A percentile compares a stretch with the other conserved stretches of the same genome.
These are phyloP conservation scores for Allygus modestus DNA, from an alignment of 2,888 invertebrate species.

Conservation along the genomic window DNA sequence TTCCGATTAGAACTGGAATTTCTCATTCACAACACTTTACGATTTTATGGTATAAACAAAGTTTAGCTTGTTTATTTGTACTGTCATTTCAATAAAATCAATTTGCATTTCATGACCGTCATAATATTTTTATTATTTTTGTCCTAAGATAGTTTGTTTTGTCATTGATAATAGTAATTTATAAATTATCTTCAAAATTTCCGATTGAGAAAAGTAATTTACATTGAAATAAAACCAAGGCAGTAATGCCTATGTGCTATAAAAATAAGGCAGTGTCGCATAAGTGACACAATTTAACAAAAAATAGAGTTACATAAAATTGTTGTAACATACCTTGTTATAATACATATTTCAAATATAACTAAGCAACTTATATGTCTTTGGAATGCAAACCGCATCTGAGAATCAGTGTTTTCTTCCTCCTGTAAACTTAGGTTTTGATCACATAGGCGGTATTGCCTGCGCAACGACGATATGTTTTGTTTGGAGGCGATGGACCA, in stretches of 20 bases:
- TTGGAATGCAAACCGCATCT: not conserved
- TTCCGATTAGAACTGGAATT: no score
- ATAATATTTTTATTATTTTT: no score
- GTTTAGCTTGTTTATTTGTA: no score
- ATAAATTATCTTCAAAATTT: no score
- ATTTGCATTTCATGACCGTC: no score
- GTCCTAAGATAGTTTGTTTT: no score
- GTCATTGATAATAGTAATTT: no score
- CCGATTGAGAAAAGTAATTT: not conserved
- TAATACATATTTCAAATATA: not conserved
- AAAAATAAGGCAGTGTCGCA: not conserved
- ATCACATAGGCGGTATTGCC: conserved; percentile 9
- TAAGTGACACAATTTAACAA: not conserved
- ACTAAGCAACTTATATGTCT: not conserved
- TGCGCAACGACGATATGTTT: not conserved
- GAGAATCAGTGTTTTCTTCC: not conserved
- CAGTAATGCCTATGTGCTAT: conserved; percentile 3
- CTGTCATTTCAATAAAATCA: no score
- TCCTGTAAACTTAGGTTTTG: not conserved
- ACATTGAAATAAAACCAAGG: not conserved
- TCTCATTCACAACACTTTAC: no score
- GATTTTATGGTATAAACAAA: no score
- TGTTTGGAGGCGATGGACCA: no score
- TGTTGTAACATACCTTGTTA: not conserved
- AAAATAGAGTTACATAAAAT: no score